A percentile compares a stretch with the other conserved stretches of the same genome.
phyloP scores from a whole-genome alignment of 2,888 invertebrate genomes.

The Luperina nickerlii region DNA sequence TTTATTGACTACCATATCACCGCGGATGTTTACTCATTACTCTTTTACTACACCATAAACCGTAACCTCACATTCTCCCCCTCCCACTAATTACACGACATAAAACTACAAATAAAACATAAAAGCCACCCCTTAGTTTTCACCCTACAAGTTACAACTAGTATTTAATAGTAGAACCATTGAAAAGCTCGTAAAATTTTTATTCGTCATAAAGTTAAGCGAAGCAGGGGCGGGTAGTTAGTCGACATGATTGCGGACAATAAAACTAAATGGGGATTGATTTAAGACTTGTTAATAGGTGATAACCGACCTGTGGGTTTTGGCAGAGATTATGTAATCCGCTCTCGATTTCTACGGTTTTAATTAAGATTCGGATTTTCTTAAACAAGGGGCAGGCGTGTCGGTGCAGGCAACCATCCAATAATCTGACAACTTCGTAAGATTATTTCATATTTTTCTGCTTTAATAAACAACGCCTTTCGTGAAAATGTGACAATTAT shows the following conservation, averaged over 20 bases:
- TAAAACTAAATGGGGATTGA: slow-evolving; percentile 60
- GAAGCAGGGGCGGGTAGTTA: slow-evolving; percentile 41
- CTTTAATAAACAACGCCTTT: neutral
- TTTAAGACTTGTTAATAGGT: slow-evolving; percentile 57
- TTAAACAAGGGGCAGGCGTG: neutral
- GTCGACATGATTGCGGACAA: slow-evolving; percentile 56
- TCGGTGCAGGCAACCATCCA: neutral
- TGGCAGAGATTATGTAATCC: neutral
- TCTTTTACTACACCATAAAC: slow-evolving; percentile 45
- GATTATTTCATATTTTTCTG: neutral
- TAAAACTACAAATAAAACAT: slow-evolving; percentile 50
- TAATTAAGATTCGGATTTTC: neutral
- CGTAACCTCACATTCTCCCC: slow-evolving; percentile 35
- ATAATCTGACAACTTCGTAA: neutral
- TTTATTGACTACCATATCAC: slow-evolving; percentile 20
- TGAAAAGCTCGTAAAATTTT: slow-evolving; percentile 65
- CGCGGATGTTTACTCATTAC: slow-evolving; percentile 34
- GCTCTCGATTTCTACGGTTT: too few species aligned
- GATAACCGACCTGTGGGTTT: slow-evolving; percentile 1
- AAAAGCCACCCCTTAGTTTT: slow-evolving; percentile 51
- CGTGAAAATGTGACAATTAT: neutral
- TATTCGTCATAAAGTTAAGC: slow-evolving; percentile 64
- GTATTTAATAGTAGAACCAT: slow-evolving; percentile 63
- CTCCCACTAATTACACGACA: slow-evolving; percentile 52
- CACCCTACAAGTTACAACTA: slow-evolving; percentile 63